Base-by-base conservation (phyloP, 2,888 invertebrate species). In the Deilephila porcellus region DNA sequence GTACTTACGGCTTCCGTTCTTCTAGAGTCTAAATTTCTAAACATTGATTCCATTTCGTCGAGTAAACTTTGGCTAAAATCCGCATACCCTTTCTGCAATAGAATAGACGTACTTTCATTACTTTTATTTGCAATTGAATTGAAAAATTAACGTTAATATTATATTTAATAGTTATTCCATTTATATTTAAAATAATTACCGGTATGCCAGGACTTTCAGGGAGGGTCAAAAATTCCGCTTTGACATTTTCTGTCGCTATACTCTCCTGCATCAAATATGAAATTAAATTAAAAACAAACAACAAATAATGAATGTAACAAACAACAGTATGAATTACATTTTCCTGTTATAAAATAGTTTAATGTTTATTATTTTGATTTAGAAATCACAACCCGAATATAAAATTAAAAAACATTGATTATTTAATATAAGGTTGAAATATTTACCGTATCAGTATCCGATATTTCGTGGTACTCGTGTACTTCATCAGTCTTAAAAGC, bases 31-130 rank as follows among this genome's bases (percentile, higher is more conserved):
- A 95, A 85, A 74, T 90, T 97, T 71, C 96, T 96, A 85, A 99
- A 97, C 95, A 99, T 98, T 73, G 98, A 97, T 84, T 97, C 97
- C 95, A 98, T 97, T 90, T 98, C 98, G 84, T 98, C 99, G 87
- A 99, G 95, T 72, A 99, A 93, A 76, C 98, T 98, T 19, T 98
- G 98, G 6, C 98, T 98, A 85, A 98, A 97, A 86, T 98, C 98
- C 0, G 86, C 86, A 78, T 85, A 88, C 37, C 86, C 85, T 83
- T 89, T 92, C 92, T 92, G 85, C 45, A 88, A 84, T 67, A 19
- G 34, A 73, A 63, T 25, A n/a, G 45, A 63, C 19, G 25, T 45
- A 3, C n/a, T 56, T 56, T 19, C 5, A 56, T 11, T 14, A 45
- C 14, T 45, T 14, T 45, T 14, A 45, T 45, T 0, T 11, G 45